Percentiles rank a stretch among this genome's conserved stretches.
Conservation (phyloP, 2,888 invertebrate genomes). For the Amphipoea lucens region DNA sequence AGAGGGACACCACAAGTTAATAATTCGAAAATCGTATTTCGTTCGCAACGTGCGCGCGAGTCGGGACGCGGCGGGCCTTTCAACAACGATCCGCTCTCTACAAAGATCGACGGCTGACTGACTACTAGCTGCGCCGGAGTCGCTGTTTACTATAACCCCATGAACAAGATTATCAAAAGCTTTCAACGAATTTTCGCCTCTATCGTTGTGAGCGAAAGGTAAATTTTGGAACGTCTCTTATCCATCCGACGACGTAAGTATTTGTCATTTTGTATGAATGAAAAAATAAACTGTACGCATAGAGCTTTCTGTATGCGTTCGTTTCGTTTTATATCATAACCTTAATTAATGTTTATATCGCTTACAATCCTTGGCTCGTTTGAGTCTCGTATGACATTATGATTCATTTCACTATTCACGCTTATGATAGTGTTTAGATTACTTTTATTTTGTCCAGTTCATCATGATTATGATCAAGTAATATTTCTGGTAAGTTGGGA, state of each 20-base stretch:
- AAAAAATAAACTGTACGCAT: constrained; percentile 86
- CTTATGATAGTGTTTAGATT: constrained; percentile 57
- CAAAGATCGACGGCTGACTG: constrained; percentile 81
- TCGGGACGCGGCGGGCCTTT: constrained; percentile 80
- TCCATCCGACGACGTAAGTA: constrained; percentile 87
- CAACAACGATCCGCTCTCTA: constrained; percentile 80
- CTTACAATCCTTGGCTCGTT: constrained; percentile 76
- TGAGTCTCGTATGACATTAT: constrained; percentile 74
- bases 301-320: constrained; percentile 86
- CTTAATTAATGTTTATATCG: constrained; percentile 88
- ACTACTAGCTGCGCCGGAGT: constrained; percentile 80
- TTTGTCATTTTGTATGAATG: constrained; percentile 89
- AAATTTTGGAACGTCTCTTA: constrained; percentile 72
- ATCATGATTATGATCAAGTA: constrained; percentile 56
- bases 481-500: constrained; percentile 59
- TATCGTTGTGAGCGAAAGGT: constrained; percentile 47
- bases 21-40: constrained; percentile 79
- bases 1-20: constrained; percentile 76
- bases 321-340: constrained; percentile 86
- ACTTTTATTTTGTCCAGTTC: constrained; percentile 49
- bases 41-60: constrained; percentile 79
- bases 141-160: constrained; percentile 88
- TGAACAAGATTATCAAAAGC: constrained; percentile 82
- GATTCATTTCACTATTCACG: constrained; percentile 76
- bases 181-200: constrained; percentile 69